Base-by-base conservation (phyloP, 2,888 invertebrate species). In the Drosophila quinaria region DNA sequence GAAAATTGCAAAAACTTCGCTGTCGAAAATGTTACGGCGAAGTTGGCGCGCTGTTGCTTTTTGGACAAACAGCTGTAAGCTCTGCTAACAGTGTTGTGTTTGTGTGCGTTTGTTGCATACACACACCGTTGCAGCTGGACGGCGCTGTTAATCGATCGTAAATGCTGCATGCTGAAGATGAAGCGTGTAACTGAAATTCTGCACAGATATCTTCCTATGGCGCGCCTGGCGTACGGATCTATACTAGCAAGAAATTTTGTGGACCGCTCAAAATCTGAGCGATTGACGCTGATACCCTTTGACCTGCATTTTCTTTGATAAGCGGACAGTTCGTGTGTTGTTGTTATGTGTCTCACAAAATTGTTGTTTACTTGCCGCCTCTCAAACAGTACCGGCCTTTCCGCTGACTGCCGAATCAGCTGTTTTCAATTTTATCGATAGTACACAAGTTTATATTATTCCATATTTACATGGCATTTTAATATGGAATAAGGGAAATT, bases 291-390 rank as follows among this genome's bases (percentile, higher is more conserved):
- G 78, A 79, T 79, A 79, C 44, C 69, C 78, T 70, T 19, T 78
- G 64, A 79, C 78, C 78, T 80, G 64, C 59, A 63, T 71, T 78
- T 66, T 39, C 47, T 29, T 54, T 75, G 77, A 61, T 67, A 72
- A 78, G 80, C 61, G 31, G 31, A 33, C 42, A 44, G 11, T 42
- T 22, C 13, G 22, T 22, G 19, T 25, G 35, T 22, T 29, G n/a
- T 6, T 25, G 35, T 22, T 29, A 9, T 6, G 22, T 52, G n/a
- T 25, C 41, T 47, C 17, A 39, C 8, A 60, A 67, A 42, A 31
- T 47, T 66, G 62, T 60, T 69, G 60, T 64, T 76, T 69, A 78
- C 76, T 70, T 76, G 70, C 61, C 61, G 70, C 61, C 61, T 33
- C 52, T 64, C 44, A 35, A 59, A 56, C 41, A 42, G 39, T 25